Conservation (phyloP, 2,797 vertebrate species). For the Parauchenoglanis ngamensis region DNA sequence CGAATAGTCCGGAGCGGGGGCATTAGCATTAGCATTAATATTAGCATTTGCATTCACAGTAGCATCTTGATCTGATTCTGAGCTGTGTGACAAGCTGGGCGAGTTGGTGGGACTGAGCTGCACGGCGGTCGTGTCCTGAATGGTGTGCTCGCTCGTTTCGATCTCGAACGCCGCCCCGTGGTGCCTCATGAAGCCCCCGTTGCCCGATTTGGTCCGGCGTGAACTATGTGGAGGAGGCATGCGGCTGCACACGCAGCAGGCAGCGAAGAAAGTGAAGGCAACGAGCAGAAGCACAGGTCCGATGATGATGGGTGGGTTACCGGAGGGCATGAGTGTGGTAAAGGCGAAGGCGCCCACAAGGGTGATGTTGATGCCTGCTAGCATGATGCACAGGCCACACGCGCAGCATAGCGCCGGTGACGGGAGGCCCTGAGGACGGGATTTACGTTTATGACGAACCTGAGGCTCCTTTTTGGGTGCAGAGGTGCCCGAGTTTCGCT, state of each 20-base stretch:
- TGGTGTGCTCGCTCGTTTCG: conserved; percentile 91
- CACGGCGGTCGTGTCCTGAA: conserved; percentile 91
- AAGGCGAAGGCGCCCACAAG: conserved; percentile 92
- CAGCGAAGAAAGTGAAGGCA: conserved; percentile 87
- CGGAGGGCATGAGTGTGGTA: conserved; percentile 81
- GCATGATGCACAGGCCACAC: conserved; percentile 95
- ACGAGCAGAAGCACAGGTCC: conserved; percentile 85
- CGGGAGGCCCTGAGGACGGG: conserved; percentile 83
- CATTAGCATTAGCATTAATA: conserved; percentile 61
- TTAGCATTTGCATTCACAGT: conserved; percentile 59
- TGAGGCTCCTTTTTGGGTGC: conserved; percentile 66
- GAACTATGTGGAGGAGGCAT: conserved; percentile 73
- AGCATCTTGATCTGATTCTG: conserved; percentile 71
- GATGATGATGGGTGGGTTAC: conserved; percentile 87
- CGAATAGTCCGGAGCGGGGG: conserved; percentile 64
- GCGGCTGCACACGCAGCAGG: conserved; percentile 90
- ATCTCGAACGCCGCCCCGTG: conserved; percentile 85
- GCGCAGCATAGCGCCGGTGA: conserved; percentile 94
- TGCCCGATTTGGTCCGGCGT: conserved; percentile 61
- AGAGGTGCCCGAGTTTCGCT: conserved; percentile 71
- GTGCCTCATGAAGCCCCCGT: conserved; percentile 54
- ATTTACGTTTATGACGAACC: conserved; percentile 61
- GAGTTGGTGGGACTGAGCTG: conserved; percentile 92
- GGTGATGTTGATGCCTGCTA: conserved; percentile 97
- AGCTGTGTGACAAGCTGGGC: conserved; percentile 80